Percentiles rank a stretch among this genome's conserved stretches.
These are phyloP conservation scores for Diglossa brunneiventris DNA, from an alignment of 2,113 vertebrate genomes.

Conservation along the genomic window DNA sequence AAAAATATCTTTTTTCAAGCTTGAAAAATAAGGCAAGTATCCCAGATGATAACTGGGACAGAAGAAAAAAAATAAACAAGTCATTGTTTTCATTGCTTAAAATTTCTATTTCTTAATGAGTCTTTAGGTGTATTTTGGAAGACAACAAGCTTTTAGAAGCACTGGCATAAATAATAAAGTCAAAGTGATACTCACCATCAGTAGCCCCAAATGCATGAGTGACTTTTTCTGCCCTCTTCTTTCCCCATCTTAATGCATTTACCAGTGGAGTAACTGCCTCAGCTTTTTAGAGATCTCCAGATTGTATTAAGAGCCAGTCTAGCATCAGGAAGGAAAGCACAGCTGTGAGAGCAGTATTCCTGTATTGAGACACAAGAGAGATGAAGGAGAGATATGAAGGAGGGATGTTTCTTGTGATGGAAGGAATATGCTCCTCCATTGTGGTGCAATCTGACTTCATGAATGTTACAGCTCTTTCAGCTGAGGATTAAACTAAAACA, in stretches of 20 bases:
- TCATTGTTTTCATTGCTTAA: neutral
- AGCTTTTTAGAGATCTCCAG: neutral
- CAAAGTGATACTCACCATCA: neutral
- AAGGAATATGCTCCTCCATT: neutral
- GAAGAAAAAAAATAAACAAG: neutral
- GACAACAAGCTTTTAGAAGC: neutral
- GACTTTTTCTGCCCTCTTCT: neutral
- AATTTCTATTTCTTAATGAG: neutral
- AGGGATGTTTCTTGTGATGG: neutral
- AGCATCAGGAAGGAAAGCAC: neutral
- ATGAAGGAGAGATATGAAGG: neutral
- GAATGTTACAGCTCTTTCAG: neutral
- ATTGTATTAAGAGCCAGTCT: neutral
- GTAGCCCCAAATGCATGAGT: neutral
- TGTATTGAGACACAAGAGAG: neutral
- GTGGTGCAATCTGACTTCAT: neutral
- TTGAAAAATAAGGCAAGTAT: neutral
- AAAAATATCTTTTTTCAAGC: neutral
- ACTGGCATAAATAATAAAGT: neutral
- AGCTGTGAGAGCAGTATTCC: neutral
- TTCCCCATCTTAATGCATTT: neutral
- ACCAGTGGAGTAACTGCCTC: rapidly evolving
- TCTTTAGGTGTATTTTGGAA: neutral
- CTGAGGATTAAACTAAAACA: neutral
- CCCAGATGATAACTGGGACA: neutral